A percentile compares a stretch with the other conserved stretches of the same genome.
Conservation (phyloP, 2,888 invertebrate species). For the Vandiemenella viatica region DNA sequence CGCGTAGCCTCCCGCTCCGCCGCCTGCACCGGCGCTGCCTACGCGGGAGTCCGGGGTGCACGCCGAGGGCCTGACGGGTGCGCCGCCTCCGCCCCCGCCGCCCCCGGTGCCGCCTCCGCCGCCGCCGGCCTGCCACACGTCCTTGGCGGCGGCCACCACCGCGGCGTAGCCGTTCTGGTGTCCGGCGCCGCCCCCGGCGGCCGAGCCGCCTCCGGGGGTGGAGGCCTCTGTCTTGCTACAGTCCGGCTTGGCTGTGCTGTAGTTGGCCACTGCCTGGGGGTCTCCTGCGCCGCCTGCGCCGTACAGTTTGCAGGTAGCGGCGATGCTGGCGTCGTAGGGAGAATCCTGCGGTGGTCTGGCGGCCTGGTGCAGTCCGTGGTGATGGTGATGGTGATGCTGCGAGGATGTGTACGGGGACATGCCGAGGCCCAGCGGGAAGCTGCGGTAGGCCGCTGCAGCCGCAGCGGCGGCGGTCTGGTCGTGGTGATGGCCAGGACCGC, state of each 20-base stretch:
- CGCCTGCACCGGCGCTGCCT: slow-evolving; percentile 51
- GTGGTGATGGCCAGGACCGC: slow-evolving; percentile 40
- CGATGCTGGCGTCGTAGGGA: slow-evolving; percentile 80
- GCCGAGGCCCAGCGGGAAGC: slow-evolving; percentile 73
- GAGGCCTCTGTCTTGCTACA: slow-evolving; percentile 19
- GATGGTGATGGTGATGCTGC: slow-evolving; percentile 43
- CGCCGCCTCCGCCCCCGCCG: slow-evolving; percentile 39
- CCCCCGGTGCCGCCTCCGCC: slow-evolving; percentile 27
- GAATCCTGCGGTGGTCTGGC: slow-evolving; percentile 76
- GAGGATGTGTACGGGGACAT: slow-evolving; percentile 68
- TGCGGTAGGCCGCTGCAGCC: slow-evolving; percentile 58
- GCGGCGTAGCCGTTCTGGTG: slow-evolving; percentile 47
- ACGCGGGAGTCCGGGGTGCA: slow-evolving; percentile 79
- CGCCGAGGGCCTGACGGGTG: slow-evolving; percentile 66
- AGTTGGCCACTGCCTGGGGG: neutral
- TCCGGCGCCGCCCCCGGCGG: slow-evolving; percentile 16
- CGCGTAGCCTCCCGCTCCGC: slow-evolving; percentile 54
- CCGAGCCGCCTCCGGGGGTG: slow-evolving; percentile 9
- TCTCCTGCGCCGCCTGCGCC: neutral
- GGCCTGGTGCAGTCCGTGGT: slow-evolving; percentile 59
- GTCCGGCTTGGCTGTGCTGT: slow-evolving; percentile 19
- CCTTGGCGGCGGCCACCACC: slow-evolving; percentile 48
- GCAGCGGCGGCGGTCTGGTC: slow-evolving; percentile 46
- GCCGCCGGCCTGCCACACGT: slow-evolving; percentile 53
- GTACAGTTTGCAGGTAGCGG: slow-evolving; percentile 62